Conservation (phyloP, 2,113 vertebrate genomes). For the Leiothrix lutea region DNA sequence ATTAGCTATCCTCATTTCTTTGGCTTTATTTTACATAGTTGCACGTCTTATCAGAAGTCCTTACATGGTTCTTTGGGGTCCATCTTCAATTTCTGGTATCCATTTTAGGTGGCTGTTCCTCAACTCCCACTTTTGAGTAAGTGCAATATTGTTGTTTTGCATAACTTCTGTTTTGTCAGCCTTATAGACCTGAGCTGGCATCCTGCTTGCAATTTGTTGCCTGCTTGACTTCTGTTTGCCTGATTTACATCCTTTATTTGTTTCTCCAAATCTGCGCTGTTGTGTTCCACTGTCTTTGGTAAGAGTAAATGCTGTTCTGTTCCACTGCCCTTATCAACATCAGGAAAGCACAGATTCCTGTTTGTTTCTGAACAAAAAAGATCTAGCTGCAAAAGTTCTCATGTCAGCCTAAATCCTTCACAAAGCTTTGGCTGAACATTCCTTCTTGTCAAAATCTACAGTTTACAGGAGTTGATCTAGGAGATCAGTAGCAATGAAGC, state of each 20-base stretch:
- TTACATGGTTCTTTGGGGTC: not conserved
- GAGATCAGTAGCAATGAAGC: not conserved
- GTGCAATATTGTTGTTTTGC: not conserved
- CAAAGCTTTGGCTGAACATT: not conserved
- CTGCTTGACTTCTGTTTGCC: not conserved
- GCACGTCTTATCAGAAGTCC: not conserved
- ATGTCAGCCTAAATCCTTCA: not conserved
- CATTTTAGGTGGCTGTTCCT: not conserved
- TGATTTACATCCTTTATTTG: not conserved
- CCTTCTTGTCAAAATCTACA: not conserved
- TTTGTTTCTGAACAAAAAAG: not conserved
- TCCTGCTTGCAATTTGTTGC: not conserved
- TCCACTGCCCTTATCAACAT: not conserved
- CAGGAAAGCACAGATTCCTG: not conserved
- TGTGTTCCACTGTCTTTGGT: not conserved
- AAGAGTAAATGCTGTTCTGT: not conserved
- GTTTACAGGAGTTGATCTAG: fast-evolving
- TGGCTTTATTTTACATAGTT: not conserved
- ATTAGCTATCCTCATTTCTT: not conserved
- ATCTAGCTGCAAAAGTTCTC: not conserved
- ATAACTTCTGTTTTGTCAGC: not conserved
- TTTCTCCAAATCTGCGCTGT: not conserved
- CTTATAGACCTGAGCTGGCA: not conserved
- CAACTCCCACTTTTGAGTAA: not conserved
- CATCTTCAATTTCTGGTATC: not conserved